Conservation (phyloP, 2,888 invertebrate species). For the Uropetala carovei region DNA sequence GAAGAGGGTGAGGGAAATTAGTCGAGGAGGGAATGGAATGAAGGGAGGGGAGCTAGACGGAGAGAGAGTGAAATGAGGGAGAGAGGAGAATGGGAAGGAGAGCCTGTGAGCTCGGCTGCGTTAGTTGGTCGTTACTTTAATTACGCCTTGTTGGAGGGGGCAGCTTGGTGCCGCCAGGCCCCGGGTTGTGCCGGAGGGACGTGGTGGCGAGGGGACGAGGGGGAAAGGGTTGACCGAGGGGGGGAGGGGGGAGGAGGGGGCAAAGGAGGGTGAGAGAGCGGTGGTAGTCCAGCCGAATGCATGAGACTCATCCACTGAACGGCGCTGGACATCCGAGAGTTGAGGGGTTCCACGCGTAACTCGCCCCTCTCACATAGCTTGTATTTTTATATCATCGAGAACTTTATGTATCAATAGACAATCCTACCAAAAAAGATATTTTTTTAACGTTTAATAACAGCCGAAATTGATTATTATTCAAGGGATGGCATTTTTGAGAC, state of each 20-base stretch:
- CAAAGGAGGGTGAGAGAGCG: background rate
- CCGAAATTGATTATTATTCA: no score
- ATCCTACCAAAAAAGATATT: no score
- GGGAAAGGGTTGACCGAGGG: background rate
- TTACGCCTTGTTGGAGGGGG: slow-evolving; percentile 46
- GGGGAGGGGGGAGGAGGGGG: background rate
- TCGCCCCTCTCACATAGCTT: background rate
- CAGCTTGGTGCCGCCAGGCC: slow-evolving; percentile 13
- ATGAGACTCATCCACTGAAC: background rate
- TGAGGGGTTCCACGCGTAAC: background rate
- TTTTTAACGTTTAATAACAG: no score
- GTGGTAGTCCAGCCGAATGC: background rate
- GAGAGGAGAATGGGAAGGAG: background rate
- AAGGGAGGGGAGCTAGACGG: slow-evolving; percentile 8
- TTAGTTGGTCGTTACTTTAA: slow-evolving; percentile 53
- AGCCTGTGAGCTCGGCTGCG: slow-evolving; percentile 15
- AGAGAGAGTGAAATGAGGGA: background rate
- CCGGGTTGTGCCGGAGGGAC: background rate
- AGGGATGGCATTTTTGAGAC: no score
- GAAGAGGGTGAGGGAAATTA: background rate
- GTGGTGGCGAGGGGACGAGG: background rate
- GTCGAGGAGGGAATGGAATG: background rate
- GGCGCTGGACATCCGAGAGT: background rate
- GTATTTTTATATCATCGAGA: background rate
- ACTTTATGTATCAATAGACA: background rate